A percentile compares a stretch with the other conserved stretches of the same genome.
These are phyloP conservation scores for Heteromormyrus szaboi DNA, from an alignment of 2,797 vertebrate species.

Conservation along the genomic window DNA sequence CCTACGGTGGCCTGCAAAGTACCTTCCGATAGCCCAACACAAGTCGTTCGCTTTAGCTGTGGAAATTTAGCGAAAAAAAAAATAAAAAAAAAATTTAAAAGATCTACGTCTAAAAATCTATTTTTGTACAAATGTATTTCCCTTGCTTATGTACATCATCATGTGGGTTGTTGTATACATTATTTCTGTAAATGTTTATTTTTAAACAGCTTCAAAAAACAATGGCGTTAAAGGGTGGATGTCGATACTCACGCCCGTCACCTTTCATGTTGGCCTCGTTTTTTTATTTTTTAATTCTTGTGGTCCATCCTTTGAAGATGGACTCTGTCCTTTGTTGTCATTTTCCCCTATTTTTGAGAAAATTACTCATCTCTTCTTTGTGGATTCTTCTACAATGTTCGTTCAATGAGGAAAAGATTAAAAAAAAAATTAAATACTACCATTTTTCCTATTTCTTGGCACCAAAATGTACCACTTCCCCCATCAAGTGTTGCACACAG, in stretches of 20 bases:
- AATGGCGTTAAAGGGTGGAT: conserved; percentile 27
- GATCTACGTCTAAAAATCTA: conserved; percentile 62
- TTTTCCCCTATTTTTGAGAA: conserved; percentile 50
- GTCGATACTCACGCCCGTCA: conserved; percentile 42
- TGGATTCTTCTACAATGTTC: conserved; percentile 69
- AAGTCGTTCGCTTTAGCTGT: conserved; percentile 64
- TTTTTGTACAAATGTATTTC: conserved; percentile 99
- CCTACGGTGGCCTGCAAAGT: neutral
- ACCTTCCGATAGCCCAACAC: conserved; percentile 59
- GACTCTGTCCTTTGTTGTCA: conserved; percentile 45
- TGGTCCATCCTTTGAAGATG: conserved; percentile 38
- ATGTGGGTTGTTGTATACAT: conserved; percentile 59
- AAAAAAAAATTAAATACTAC: conserved; percentile 46
- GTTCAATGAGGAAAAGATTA: conserved; percentile 62
- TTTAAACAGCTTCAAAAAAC: conserved; percentile 37
- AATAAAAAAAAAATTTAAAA: conserved; percentile 55
- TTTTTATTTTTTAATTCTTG: conserved; percentile 42
- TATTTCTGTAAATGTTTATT: conserved; percentile 55
- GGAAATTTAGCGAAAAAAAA: conserved; percentile 47
- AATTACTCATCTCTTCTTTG: conserved; percentile 62
- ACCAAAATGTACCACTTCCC: neutral
- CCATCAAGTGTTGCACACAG: neutral
- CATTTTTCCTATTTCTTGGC: neutral
- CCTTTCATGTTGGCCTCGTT: conserved; percentile 32
- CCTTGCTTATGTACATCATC: conserved; percentile 69